These are phyloP conservation scores for Andrena chrysosceles DNA, from an alignment of 2,888 invertebrate genomes.

Conservation along the genomic window DNA sequence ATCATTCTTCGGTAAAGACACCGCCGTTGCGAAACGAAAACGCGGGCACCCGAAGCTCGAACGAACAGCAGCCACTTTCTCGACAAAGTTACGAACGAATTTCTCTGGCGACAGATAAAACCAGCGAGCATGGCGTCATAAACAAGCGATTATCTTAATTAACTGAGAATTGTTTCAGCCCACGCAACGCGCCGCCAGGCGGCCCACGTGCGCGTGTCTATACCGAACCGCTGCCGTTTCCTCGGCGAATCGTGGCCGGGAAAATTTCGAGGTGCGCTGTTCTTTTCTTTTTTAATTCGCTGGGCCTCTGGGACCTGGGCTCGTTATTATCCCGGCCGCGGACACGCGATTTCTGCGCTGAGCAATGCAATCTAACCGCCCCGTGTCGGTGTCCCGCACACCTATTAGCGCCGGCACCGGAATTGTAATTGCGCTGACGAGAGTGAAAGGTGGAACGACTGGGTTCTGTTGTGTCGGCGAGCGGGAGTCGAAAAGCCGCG, in stretches of 20 bases:
- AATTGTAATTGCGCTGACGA: constrained; percentile 43
- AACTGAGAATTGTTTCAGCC: constrained; percentile 82
- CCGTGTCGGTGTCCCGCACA: constrained; percentile 29
- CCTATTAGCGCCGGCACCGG: constrained; percentile 35
- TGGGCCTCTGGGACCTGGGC: neutral
- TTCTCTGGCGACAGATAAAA: constrained; percentile 66
- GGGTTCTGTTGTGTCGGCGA: constrained; percentile 29
- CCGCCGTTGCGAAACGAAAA: constrained; percentile 17
- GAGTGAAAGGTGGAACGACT: constrained; percentile 34
- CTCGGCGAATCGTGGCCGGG: neutral
- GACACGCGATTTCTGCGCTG: constrained; percentile 12
- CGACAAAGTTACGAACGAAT: constrained; percentile 57
- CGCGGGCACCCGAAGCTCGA: constrained; percentile 6
- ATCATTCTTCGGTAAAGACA: neutral
- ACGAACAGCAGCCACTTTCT: constrained; percentile 49
- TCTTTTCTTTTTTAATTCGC: neutral
- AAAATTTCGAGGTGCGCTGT: constrained; percentile 25
- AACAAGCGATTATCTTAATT: constrained; percentile 83
- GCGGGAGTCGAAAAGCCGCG: constrained; percentile 13
- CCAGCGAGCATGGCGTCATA: constrained; percentile 70
- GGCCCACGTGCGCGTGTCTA: constrained; percentile 67
- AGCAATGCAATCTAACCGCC: neutral
- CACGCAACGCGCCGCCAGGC: constrained; percentile 71
- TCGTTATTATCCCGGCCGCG: constrained; percentile 15
- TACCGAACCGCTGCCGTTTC: constrained; percentile 1